Percentiles rank a stretch among this genome's conserved stretches.
Conservation (phyloP, 1,140 invertebrate species). For the Lepidurus arcticus region DNA sequence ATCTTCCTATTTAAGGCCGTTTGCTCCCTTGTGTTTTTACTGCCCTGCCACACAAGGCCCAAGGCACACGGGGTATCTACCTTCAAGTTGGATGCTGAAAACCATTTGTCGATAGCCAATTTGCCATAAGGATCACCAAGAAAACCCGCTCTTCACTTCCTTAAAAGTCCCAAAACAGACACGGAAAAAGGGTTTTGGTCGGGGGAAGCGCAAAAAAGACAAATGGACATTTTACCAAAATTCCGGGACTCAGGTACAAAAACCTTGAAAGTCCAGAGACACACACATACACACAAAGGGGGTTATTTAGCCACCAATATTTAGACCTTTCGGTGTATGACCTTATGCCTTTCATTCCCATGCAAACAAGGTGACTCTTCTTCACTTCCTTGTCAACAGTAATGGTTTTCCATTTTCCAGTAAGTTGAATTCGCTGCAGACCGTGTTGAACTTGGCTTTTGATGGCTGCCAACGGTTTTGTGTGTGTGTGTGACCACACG, state of each 20-base stretch:
- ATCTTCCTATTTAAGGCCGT: conserved; percentile 3
- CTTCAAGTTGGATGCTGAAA: not conserved
- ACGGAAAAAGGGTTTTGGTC: not conserved
- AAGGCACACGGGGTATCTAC: not conserved
- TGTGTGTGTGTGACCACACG: no score
- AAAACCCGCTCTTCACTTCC: not conserved
- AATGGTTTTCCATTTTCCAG: not conserved
- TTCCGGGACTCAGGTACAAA: not conserved
- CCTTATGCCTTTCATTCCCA: not conserved
- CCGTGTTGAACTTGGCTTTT: no score
- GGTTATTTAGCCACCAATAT: not conserved
- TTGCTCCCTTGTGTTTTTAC: not conserved
- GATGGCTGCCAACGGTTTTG: no score
- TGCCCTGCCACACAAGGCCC: not conserved
- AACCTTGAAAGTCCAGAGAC: not conserved
- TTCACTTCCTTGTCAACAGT: conserved; percentile 14
- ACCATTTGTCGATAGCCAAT: conserved; percentile 3
- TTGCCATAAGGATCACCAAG: not conserved
- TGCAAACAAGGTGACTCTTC: not conserved
- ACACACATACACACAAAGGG: not conserved
- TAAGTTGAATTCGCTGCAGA: not conserved
- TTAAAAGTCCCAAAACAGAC: not conserved
- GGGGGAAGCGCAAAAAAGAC: not conserved
- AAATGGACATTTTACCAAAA: not conserved
- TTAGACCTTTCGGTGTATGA: not conserved